These are phyloP conservation scores for Phthorimaea operculella DNA, from an alignment of 1,140 invertebrate genomes.

Conservation along the genomic window DNA sequence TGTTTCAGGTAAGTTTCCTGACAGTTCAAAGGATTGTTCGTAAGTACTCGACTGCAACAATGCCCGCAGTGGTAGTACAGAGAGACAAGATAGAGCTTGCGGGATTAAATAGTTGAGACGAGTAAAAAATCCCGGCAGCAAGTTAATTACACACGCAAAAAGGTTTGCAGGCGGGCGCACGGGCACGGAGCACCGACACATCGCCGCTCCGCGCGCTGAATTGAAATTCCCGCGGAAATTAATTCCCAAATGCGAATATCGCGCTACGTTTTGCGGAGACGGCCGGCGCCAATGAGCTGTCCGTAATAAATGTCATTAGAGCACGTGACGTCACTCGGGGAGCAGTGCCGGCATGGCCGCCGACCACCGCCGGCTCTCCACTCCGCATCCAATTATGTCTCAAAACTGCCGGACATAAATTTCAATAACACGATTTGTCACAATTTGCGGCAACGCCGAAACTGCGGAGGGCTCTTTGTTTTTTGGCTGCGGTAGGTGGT, in stretches of 20 bases:
- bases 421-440: slow-evolving; percentile 57
- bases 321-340: slow-evolving; percentile 45
- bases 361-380: slow-evolving; percentile 14
- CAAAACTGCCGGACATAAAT: slow-evolving; percentile 56
- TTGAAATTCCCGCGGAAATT: slow-evolving; percentile 40
- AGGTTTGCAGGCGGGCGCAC: background rate
- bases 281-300: slow-evolving; percentile 45
- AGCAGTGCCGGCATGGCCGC: slow-evolving; percentile 40
- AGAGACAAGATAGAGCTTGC: background rate
- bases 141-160: slow-evolving; percentile 3
- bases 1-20: background rate
- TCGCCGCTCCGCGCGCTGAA: slow-evolving; percentile 2
- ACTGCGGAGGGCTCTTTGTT: slow-evolving; percentile 26
- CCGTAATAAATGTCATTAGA: slow-evolving; percentile 58
- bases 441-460: slow-evolving; percentile 38
- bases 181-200: slow-evolving; percentile 2
- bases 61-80: background rate
- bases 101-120: background rate
- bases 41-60: background rate
- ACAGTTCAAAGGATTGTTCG: background rate
- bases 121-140: background rate
- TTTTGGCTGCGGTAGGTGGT: slow-evolving; percentile 28
- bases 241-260: slow-evolving; percentile 41
- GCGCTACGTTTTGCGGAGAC: slow-evolving; percentile 28
- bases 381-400: slow-evolving; percentile 56